These are phyloP conservation scores for Coenobita brevimanus DNA, from an alignment of 1,140 invertebrate species.

Conservation along the genomic window DNA sequence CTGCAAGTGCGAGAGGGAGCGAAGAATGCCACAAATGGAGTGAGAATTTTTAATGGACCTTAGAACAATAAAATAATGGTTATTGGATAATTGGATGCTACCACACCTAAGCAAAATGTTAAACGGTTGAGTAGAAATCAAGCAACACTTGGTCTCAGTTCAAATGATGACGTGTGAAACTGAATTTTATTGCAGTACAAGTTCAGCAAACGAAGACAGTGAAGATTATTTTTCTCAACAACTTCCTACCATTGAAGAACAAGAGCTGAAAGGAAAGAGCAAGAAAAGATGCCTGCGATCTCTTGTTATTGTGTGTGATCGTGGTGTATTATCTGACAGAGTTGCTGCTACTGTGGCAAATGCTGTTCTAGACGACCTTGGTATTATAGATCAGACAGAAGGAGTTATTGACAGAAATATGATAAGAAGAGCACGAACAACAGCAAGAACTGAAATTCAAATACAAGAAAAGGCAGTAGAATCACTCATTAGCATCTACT, in stretches of 20 bases:
- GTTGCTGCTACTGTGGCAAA: too few relatives aligned
- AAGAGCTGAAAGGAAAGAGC: too few relatives aligned
- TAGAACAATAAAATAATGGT: background rate
- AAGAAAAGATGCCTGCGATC: conserved; percentile 12
- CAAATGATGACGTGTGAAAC: background rate
- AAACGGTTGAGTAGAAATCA: too few relatives aligned
- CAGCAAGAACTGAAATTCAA: too few relatives aligned
- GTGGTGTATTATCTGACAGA: too few relatives aligned
- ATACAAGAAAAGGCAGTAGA: background rate
- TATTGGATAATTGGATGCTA: background rate
- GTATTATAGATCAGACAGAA: too few relatives aligned
- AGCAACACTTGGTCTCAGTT: background rate
- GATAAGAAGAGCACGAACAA: background rate
- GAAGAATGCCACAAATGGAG: background rate
- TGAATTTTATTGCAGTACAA: conserved; percentile 9
- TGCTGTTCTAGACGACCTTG: too few relatives aligned
- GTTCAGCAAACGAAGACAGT: conserved; percentile 23
- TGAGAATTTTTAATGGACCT: background rate
- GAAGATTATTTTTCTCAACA: too few relatives aligned
- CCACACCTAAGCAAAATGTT: background rate
- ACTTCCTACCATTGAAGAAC: too few relatives aligned
- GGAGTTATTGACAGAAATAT: conserved; percentile 32
- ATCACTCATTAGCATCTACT: conserved; percentile 17
- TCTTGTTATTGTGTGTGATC: conserved; percentile 6
- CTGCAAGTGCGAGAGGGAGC: background rate